These are phyloP conservation scores for Luperina nickerlii DNA, from an alignment of 2,888 invertebrate genomes.

Conservation along the genomic window DNA sequence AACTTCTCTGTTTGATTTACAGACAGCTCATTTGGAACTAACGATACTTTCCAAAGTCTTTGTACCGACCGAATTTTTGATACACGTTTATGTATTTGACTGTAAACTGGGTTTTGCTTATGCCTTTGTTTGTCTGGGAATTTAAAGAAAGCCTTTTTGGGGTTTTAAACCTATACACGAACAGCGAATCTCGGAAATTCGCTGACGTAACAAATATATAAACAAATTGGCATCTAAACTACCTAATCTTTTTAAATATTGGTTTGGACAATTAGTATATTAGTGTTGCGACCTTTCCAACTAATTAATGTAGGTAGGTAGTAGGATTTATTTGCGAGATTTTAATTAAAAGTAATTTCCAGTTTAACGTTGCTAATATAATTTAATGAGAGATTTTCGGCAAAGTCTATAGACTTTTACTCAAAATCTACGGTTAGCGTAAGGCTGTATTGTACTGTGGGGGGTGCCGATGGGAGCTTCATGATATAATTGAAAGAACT, in stretches of 20 bases:
- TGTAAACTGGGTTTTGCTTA: background rate
- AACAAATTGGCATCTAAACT: background rate
- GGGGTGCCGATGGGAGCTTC: too few species aligned
- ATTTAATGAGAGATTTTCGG: slow-evolving; percentile 44
- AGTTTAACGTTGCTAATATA: slow-evolving; percentile 34
- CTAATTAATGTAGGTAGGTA: slow-evolving; percentile 11
- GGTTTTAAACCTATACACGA: background rate
- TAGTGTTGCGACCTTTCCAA: slow-evolving; percentile 13
- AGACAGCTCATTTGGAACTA: slow-evolving; percentile 51
- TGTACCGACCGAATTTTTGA: slow-evolving; percentile 20
- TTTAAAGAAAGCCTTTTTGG: background rate
- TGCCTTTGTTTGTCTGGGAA: background rate
- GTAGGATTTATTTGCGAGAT: slow-evolving; percentile 18
- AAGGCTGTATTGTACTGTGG: slow-evolving; percentile 13
- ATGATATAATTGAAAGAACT: too few species aligned
- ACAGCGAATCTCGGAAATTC: background rate
- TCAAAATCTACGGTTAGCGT: slow-evolving; percentile 43
- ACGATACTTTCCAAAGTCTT: slow-evolving; percentile 39
- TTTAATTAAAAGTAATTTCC: slow-evolving; percentile 50
- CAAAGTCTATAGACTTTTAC: slow-evolving; percentile 41
- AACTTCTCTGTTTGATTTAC: slow-evolving; percentile 56
- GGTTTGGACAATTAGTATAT: slow-evolving; percentile 5
- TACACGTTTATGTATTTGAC: background rate
- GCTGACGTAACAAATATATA: background rate
- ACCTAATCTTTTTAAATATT: background rate